Percentiles rank a stretch among this genome's conserved stretches.
Evolutionary conservation across 2,797 vertebrate genomes (phyloP).

Genomic region (Poecile montanus): DNA sequence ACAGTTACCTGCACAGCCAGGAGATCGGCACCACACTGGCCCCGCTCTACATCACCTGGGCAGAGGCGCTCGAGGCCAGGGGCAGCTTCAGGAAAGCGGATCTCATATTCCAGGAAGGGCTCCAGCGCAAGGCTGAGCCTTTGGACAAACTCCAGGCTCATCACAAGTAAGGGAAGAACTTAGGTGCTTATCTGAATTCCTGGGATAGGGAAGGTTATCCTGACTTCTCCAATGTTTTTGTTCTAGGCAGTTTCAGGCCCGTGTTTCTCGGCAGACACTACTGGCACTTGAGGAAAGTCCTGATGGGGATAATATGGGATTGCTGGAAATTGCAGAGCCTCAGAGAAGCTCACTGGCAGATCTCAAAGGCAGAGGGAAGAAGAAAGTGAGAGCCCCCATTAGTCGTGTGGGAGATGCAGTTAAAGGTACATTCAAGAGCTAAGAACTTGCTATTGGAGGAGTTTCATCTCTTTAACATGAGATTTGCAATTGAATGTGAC

Average conservation of each 20-base stretch:
- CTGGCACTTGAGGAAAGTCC: slow-evolving; percentile 76
- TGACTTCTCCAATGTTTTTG: neutral
- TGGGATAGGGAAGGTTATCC: neutral
- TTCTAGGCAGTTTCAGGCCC: slow-evolving; percentile 90
- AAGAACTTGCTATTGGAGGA: neutral
- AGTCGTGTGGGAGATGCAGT: slow-evolving; percentile 81
- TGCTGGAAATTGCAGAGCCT: slow-evolving; percentile 62
- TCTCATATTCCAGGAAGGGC: slow-evolving; percentile 87
- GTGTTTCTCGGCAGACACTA: slow-evolving; percentile 88
- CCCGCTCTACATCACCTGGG: slow-evolving; percentile 92
- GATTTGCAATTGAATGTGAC: neutral
- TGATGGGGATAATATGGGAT: slow-evolving; percentile 66
- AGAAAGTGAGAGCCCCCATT: slow-evolving; percentile 84
- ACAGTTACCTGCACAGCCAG: slow-evolving; percentile 89
- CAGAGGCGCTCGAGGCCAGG: slow-evolving; percentile 89
- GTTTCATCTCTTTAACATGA: neutral
- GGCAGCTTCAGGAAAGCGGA: slow-evolving; percentile 90
- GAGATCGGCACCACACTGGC: slow-evolving; percentile 86
- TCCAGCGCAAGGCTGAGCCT: slow-evolving; percentile 85
- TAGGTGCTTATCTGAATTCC: neutral
- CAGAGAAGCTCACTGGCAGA: slow-evolving; percentile 85
- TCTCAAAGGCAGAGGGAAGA: slow-evolving; percentile 90
- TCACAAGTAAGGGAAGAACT: slow-evolving; percentile 82
- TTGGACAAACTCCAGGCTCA: slow-evolving; percentile 87
- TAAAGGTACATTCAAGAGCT: slow-evolving; percentile 77